phyloP scores from a whole-genome alignment of 1,140 invertebrate genomes.

The Nilaparvata lugens region DNA sequence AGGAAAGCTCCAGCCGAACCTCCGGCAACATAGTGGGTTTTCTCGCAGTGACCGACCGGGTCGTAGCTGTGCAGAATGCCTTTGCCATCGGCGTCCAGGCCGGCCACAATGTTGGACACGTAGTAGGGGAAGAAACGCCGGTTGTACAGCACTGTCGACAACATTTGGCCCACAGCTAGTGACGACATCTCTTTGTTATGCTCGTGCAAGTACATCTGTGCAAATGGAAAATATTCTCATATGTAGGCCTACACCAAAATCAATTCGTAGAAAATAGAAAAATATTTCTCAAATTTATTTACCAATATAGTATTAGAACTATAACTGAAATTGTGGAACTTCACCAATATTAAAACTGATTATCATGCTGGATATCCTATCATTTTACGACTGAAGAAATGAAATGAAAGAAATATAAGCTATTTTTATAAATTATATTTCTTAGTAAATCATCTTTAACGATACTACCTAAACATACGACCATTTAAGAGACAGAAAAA shows the following conservation, averaged over 20 bases:
- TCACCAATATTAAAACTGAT: too few species aligned
- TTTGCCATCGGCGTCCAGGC: constrained; percentile 77
- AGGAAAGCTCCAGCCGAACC: constrained; percentile 74
- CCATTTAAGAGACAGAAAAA: too few species aligned
- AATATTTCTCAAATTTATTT: too few species aligned
- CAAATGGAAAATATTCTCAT: background rate
- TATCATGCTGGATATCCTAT: too few species aligned
- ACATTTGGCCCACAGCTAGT: constrained; percentile 84
- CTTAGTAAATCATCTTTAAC: too few species aligned
- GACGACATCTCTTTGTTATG: constrained; percentile 92
- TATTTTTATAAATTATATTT: too few species aligned
- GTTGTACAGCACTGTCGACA: constrained; percentile 93
- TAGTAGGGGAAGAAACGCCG: constrained; percentile 99
- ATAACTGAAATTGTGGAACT: too few species aligned
- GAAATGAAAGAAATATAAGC: too few species aligned
- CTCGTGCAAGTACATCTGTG: constrained; percentile 88
- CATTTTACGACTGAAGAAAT: too few species aligned
- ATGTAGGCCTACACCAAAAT: background rate
- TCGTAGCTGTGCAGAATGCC: constrained; percentile 94
- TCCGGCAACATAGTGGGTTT: constrained; percentile 64
- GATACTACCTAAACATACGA: too few species aligned
- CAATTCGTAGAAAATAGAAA: too few species aligned
- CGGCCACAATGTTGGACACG: constrained; percentile 89
- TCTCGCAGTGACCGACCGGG: constrained; percentile 90
- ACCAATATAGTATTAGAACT: too few species aligned